Evolutionary conservation across 1,140 invertebrate genomes (phyloP).

Genomic region (Drosophila kepulauana): DNA sequence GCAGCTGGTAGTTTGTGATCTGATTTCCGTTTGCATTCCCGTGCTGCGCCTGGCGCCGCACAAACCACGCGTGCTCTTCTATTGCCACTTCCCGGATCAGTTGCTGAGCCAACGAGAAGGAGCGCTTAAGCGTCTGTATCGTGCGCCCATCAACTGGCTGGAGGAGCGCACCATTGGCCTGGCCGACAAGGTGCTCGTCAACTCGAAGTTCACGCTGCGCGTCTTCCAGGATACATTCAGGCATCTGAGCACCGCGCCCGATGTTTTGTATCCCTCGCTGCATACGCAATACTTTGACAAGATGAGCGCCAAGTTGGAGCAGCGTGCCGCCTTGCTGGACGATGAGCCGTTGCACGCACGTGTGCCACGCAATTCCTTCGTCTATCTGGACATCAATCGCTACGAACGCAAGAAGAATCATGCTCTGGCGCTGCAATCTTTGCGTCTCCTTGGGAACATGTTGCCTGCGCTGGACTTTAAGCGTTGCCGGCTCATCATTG

Average conservation of each 20-base stretch:
- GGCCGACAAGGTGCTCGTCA: slow-evolving; percentile 96
- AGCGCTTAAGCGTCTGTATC: slow-evolving; percentile 92
- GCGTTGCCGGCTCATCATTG: slow-evolving; percentile 94
- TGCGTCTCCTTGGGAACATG: slow-evolving; percentile 88
- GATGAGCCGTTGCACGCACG: slow-evolving; percentile 63
- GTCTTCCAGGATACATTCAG: slow-evolving; percentile 95
- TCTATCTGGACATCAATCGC: slow-evolving; percentile 98
- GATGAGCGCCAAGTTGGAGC: slow-evolving; percentile 68
- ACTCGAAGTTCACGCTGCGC: slow-evolving; percentile 95
- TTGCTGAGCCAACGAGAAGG: slow-evolving; percentile 90
- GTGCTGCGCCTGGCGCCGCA: slow-evolving; percentile 89
- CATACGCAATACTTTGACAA: slow-evolving; percentile 92
- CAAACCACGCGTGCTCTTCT: slow-evolving; percentile 93
- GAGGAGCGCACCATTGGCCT: slow-evolving; percentile 95
- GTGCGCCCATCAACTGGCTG: slow-evolving; percentile 95
- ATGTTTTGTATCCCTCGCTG: slow-evolving; percentile 97
- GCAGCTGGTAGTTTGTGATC: slow-evolving; percentile 96
- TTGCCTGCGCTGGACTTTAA: slow-evolving; percentile 87
- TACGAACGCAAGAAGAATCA: slow-evolving; percentile 99
- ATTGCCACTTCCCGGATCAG: slow-evolving; percentile 99
- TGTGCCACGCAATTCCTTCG: slow-evolving; percentile 86
- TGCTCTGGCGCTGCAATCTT: slow-evolving; percentile 91
- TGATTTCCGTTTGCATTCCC: slow-evolving; percentile 94
- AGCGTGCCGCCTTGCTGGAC: slow-evolving; percentile 60
- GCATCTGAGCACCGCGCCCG: slow-evolving; percentile 88